Evolutionary conservation across 1,140 invertebrate genomes (phyloP), one percentile per base, ranked within the genome.

Genomic region (Semibalanus balanoides): DNA sequence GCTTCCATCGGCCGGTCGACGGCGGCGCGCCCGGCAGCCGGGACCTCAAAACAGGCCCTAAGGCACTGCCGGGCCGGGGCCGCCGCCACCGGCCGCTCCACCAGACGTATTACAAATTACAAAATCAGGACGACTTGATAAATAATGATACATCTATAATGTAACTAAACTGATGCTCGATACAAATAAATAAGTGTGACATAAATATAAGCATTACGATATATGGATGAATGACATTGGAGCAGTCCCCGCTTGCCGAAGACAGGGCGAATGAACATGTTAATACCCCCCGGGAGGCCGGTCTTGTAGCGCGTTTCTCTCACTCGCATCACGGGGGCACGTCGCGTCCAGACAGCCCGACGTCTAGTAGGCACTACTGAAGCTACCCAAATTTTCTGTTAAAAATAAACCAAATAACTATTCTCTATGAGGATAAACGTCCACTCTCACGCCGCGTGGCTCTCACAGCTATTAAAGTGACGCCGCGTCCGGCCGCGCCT

Each of bases 101-200:
- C 51, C 22, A 64, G 51, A 25, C 22, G 51, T 64, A 64, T 64
- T 64, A 64, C 51, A 64, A 64, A 64, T 64, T 64, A 64, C 51
- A 64, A 64, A 64, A 64, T 64, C 51, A 64, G 51, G 51, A 64
- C 51, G 51, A 64, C 51, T 64, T 64, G 51, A 64, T 64, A 64
- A 64, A 64, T 64, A 64, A 64, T 64, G 51, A 64, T 64, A 64
- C 51, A 64, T 64, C 51, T 64, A 64, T 64, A 64, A 64, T 64
- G 51, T 64, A 64, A 64, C 51, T 64, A 64, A 64, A 64, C 51
- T 64, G 51, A 64, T 64, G 51, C 51, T 64, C 51, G 51, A 64
- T 64, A 64, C 51, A 64, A 64, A 64, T 64, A 64, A 64, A 64
- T 64, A 64, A 64, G 51, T 64, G 51, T 64, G 51, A 64, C 51